A percentile compares a stretch with the other conserved stretches of the same genome.
Conservation (phyloP, 2,113 vertebrate genomes). For the Misgurnus mizolepis region DNA sequence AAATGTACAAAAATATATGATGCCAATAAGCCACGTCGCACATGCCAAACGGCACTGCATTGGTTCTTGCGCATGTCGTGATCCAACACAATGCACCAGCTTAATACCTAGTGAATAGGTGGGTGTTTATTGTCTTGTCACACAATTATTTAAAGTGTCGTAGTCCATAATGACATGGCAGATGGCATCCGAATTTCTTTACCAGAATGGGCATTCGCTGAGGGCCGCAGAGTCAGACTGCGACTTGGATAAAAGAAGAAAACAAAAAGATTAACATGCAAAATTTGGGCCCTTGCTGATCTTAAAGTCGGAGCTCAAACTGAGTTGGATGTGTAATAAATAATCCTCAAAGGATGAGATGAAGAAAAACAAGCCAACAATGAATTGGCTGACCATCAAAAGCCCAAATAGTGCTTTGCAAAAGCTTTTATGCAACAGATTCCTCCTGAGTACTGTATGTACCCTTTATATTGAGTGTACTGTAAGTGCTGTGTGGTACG, state of each 20-base stretch:
- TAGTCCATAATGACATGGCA: conserved; percentile 5
- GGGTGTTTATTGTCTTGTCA: not conserved
- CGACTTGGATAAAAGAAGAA: not conserved
- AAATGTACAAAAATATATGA: too few relatives aligned
- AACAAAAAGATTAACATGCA: conserved; percentile 33
- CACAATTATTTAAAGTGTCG: conserved; percentile 32
- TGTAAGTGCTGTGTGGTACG: not conserved
- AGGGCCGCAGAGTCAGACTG: conserved; percentile 4
- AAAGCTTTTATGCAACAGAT: conserved; percentile 17
- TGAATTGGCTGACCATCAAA: conserved; percentile 35
- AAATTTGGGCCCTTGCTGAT: conserved; percentile 37
- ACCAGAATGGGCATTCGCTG: conserved; percentile 25
- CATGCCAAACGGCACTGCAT: too few relatives aligned
- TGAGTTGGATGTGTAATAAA: conserved; percentile 48
- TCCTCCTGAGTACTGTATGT: not conserved
- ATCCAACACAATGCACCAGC: conserved; percentile 4
- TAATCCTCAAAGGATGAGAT: conserved; percentile 52
- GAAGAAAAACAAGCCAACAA: conserved; percentile 40
- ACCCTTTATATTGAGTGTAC: not conserved
- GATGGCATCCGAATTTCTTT: conserved; percentile 37
- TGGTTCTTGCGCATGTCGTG: too few relatives aligned
- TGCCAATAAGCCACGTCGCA: too few relatives aligned
- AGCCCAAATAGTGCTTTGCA: not conserved
- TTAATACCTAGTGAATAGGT: conserved; percentile 26
- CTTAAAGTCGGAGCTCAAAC: conserved; percentile 50